phyloP scores from a whole-genome alignment of 2,797 vertebrate species.

The Urophycis tenuis region DNA sequence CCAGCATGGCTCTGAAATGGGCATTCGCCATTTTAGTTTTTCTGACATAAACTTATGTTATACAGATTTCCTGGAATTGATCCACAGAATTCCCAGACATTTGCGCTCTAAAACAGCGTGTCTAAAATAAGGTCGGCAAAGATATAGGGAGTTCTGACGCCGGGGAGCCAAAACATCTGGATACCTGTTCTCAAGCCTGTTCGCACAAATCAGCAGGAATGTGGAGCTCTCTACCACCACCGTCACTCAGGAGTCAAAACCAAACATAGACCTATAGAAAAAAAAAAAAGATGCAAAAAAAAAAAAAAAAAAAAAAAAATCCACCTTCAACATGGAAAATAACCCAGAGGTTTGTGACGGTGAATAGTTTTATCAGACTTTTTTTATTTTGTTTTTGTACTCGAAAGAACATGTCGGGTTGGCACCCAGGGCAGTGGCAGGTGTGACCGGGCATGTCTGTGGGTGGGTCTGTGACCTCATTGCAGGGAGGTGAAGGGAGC shows the following conservation, averaged over 20 bases:
- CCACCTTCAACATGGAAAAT: constrained; percentile 28
- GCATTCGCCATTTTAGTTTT: neutral
- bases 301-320: neutral
- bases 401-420: constrained; percentile 6
- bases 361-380: constrained; percentile 8
- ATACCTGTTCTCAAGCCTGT: constrained; percentile 28
- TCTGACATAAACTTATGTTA: neutral
- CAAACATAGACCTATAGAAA: neutral
- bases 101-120: neutral
- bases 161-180: constrained; percentile 37
- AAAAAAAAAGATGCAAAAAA: no score
- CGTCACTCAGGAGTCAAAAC: constrained; percentile 25
- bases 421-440: constrained; percentile 36
- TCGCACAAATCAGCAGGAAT: constrained; percentile 19
- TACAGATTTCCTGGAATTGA: neutral
- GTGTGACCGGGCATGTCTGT: constrained; percentile 46
- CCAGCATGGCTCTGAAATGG: neutral
- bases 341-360: constrained; percentile 35
- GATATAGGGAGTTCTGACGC: constrained; percentile 23
- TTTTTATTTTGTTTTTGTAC: neutral
- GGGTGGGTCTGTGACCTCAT: constrained; percentile 45
- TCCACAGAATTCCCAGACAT: neutral
- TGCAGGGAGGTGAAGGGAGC: constrained; percentile 34
- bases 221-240: constrained; percentile 18
- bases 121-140: constrained; percentile 42